Conservation (phyloP, 1,140 invertebrate species). For the Caenorhabditis latens region DNA sequence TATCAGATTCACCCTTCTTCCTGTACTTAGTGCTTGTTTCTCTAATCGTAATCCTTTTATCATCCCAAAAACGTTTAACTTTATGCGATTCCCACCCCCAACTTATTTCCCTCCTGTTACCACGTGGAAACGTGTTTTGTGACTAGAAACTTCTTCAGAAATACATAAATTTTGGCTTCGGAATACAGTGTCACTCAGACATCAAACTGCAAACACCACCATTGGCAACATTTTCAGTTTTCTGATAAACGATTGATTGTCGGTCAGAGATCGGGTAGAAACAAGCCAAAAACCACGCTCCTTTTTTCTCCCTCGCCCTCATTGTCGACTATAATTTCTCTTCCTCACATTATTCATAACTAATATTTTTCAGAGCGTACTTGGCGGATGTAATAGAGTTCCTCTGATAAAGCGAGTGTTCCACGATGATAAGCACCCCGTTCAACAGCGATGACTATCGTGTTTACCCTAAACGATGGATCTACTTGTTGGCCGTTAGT, state of each 20-base stretch:
- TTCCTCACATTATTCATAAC: neutral
- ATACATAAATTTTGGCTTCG: neutral
- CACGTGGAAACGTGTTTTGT: neutral
- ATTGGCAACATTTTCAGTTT: neutral
- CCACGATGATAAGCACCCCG: neutral
- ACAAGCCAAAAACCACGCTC: slow-evolving; percentile 36
- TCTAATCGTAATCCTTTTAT: slow-evolving; percentile 38
- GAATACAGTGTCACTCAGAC: neutral
- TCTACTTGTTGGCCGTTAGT: slow-evolving; percentile 78
- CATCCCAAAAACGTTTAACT: slow-evolving; percentile 22
- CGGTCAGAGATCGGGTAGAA: slow-evolving; percentile 13
- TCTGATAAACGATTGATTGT: slow-evolving; percentile 27
- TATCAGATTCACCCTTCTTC: slow-evolving; percentile 7
- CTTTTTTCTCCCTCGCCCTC: neutral
- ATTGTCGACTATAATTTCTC: neutral
- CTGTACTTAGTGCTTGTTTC: slow-evolving; percentile 3
- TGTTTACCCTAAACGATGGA: slow-evolving; percentile 78
- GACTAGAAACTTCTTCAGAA: neutral
- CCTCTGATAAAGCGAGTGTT: slow-evolving; percentile 7
- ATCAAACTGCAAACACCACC: slow-evolving; percentile 29
- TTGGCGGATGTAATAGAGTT: neutral
- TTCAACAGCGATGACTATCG: slow-evolving; percentile 47
- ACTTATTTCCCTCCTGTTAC: neutral
- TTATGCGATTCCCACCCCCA: neutral
- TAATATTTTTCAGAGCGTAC: neutral